Evolutionary conservation across 2,888 invertebrate species (phyloP).

Genomic region (Xestoiulus laeticollis): DNA sequence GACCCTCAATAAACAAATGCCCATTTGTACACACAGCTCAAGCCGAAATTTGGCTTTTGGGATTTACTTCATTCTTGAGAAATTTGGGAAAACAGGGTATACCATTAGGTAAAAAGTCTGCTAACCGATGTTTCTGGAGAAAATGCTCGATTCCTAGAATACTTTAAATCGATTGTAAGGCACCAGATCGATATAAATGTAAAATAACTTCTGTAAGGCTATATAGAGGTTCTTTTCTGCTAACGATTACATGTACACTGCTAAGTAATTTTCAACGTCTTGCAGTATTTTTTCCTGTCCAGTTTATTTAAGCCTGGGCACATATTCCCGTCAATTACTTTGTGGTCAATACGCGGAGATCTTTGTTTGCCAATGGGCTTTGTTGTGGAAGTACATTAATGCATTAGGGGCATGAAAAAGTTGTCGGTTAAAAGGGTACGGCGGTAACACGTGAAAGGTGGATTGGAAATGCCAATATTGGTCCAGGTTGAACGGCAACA

Average conservation of each 20-base stretch:
- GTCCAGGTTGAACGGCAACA: constrained; percentile 29
- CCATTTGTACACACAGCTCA: too few relatives aligned
- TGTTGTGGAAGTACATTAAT: background rate
- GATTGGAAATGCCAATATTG: constrained; percentile 7
- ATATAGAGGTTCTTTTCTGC: background rate
- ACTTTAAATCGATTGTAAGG: background rate
- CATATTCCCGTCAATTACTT: background rate
- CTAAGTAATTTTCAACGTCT: background rate
- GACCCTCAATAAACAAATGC: too few relatives aligned
- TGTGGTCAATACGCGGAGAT: background rate
- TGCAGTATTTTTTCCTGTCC: background rate
- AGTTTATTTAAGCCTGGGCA: background rate
- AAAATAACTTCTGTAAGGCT: background rate
- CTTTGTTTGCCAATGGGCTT: background rate
- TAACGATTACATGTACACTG: background rate
- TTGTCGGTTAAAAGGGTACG: constrained; percentile 23
- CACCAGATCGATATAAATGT: background rate
- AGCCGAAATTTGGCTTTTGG: too few relatives aligned
- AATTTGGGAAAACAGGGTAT: too few relatives aligned
- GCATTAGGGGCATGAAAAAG: constrained; percentile 23
- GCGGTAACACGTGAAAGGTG: constrained; percentile 13
- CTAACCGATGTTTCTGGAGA: background rate
- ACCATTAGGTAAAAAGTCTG: too few relatives aligned
- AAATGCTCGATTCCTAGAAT: background rate
- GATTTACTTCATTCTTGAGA: too few relatives aligned